Percentiles rank a stretch among this genome's conserved stretches.
Conservation (phyloP, 1,140 invertebrate species). For the Pentalonia nigronervosa region DNA sequence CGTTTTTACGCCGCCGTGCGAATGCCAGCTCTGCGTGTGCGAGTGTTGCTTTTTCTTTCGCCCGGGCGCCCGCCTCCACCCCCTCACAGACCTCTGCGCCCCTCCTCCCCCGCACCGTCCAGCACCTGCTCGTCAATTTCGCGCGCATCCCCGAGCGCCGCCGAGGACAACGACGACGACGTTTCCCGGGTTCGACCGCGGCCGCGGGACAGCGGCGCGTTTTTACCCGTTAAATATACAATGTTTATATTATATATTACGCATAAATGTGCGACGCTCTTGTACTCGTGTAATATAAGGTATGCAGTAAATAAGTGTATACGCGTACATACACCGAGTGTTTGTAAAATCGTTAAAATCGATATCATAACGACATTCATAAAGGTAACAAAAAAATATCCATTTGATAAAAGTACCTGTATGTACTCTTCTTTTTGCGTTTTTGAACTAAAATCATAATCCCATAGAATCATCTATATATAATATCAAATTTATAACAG, state of each 20-base stretch:
- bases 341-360: no score
- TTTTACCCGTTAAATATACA: neutral
- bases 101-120: neutral
- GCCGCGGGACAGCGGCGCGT: neutral
- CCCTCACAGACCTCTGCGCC: neutral
- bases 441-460: neutral
- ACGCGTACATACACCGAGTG: no score
- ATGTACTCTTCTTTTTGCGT: neutral
- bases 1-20: conserved; percentile 36
- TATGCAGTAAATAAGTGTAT: neutral
- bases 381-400: neutral
- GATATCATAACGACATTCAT: no score
- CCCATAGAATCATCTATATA: no score
- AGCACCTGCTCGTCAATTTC: neutral
- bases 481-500: no score
- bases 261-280: neutral
- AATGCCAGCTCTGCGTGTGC: neutral
- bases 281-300: no score
- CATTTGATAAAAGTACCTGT: neutral
- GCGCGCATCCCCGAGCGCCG: conserved; percentile 42
- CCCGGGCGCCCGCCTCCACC: conserved; percentile 37
- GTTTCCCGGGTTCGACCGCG: conserved; percentile 4
- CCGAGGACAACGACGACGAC: neutral
- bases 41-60: conserved; percentile 51
- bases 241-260: neutral